These are phyloP conservation scores for Sebastes minor DNA, from an alignment of 2,797 vertebrate genomes.

Conservation along the genomic window DNA sequence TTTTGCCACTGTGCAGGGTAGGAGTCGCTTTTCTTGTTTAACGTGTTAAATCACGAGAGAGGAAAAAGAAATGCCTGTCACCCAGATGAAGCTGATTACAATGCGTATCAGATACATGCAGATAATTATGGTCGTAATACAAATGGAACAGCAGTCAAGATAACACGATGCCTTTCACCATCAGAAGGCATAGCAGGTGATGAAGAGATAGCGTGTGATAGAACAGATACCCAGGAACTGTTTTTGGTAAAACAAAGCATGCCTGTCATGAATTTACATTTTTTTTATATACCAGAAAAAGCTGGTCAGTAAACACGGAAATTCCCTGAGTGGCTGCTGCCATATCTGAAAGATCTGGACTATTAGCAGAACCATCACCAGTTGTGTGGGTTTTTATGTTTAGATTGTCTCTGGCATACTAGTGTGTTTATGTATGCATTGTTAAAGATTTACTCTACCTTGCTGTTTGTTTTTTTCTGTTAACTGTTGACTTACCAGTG, in stretches of 20 bases:
- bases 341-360: constrained; percentile 27
- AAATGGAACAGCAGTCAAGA: constrained; percentile 72
- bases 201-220: constrained; percentile 51
- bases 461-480: constrained; percentile 35
- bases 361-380: constrained; percentile 7
- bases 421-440: constrained; percentile 23
- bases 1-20: constrained; percentile 21
- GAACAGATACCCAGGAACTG: constrained; percentile 43
- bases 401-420: background rate
- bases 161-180: constrained; percentile 55
- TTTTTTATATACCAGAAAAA: constrained; percentile 30
- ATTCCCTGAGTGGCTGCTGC: constrained; percentile 16
- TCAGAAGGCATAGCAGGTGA: constrained; percentile 64
- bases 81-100: constrained; percentile 77
- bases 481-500: constrained; percentile 27
- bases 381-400: constrained; percentile 11
- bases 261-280: constrained; percentile 24
- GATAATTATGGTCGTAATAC: constrained; percentile 75
- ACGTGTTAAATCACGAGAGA: constrained; percentile 50
- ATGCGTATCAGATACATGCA: constrained; percentile 74
- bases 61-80: constrained; percentile 49
- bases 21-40: constrained; percentile 55
- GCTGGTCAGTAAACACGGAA: constrained; percentile 32
- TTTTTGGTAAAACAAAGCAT: constrained; percentile 58
- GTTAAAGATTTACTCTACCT: constrained; percentile 24